Evolutionary conservation across 2,113 vertebrate genomes (phyloP).

Genomic region (Hippocampus mohnikei): DNA sequence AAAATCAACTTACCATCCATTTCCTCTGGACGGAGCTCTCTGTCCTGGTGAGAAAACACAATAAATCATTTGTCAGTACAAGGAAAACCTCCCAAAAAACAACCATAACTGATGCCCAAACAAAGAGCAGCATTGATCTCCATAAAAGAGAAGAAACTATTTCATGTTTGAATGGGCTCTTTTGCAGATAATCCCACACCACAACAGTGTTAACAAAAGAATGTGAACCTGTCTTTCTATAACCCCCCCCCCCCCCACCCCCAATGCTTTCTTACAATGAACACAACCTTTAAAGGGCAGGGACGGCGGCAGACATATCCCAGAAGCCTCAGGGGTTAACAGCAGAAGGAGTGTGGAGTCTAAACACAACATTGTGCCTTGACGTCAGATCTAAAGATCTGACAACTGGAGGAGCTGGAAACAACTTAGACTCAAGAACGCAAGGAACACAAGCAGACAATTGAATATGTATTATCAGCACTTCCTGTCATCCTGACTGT

Average conservation of each 20-base stretch:
- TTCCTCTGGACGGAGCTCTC: slow-evolving; percentile 93
- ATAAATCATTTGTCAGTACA: slow-evolving; percentile 7
- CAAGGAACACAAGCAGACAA: not conserved
- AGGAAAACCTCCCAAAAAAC: not conserved
- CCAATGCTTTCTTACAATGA: slow-evolving; percentile 38
- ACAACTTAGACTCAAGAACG: slow-evolving; percentile 7
- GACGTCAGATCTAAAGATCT: slow-evolving; percentile 41
- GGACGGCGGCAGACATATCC: slow-evolving; percentile 55
- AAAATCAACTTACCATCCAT: slow-evolving; percentile 83
- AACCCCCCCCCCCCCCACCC: slow-evolving; percentile 35
- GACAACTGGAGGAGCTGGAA: slow-evolving; percentile 36
- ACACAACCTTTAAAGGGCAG: slow-evolving; percentile 73
- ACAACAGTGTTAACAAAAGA: slow-evolving; percentile 43
- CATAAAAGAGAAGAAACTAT: not conserved
- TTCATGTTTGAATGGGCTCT: not conserved
- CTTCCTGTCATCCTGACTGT: slow-evolving; percentile 11
- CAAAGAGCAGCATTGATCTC: slow-evolving; percentile 16
- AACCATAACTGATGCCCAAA: slow-evolving; percentile 16
- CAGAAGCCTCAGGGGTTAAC: slow-evolving; percentile 68
- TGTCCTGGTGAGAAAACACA: slow-evolving; percentile 78
- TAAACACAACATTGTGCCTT: slow-evolving; percentile 59
- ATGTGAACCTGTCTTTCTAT: slow-evolving; percentile 31
- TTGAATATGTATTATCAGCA: slow-evolving; percentile 5
- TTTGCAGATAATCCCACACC: slow-evolving; percentile 12
- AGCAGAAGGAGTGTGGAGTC: slow-evolving; percentile 43